Evolutionary conservation across 2,797 vertebrate genomes (phyloP).

Genomic region (Pseudopleuronectes americanus): DNA sequence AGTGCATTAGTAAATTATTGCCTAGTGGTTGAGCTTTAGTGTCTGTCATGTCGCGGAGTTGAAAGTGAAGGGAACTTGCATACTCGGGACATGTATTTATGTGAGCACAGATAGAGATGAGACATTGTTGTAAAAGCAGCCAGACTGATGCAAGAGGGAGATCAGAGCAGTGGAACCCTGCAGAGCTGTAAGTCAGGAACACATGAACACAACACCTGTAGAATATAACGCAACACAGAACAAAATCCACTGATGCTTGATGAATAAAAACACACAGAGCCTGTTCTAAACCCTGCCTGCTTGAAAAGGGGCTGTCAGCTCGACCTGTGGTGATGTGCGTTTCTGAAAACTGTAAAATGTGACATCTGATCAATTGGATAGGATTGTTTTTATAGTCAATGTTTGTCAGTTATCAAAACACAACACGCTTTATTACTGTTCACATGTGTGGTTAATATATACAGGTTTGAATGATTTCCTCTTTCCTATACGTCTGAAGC

Average conservation of each 20-base stretch:
- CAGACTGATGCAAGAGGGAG: slow-evolving; percentile 35
- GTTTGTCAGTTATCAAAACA: too few relatives aligned
- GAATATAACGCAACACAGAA: slow-evolving; percentile 22
- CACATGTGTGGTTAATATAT: too few relatives aligned
- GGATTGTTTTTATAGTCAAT: too few relatives aligned
- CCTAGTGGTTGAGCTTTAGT: slow-evolving; percentile 71
- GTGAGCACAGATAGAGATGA: slow-evolving; percentile 43
- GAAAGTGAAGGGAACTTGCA: slow-evolving; percentile 19
- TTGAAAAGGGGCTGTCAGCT: too few relatives aligned
- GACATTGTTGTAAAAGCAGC: slow-evolving; percentile 40
- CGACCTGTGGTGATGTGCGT: too few relatives aligned
- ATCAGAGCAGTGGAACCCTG: slow-evolving; percentile 5
- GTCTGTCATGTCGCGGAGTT: slow-evolving; percentile 49
- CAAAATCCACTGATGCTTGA: neutral
- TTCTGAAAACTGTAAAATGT: too few relatives aligned
- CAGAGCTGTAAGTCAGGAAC: slow-evolving; percentile 26
- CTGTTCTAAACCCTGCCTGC: too few relatives aligned
- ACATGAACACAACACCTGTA: slow-evolving; percentile 42
- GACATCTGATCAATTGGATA: too few relatives aligned
- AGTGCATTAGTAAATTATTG: slow-evolving; percentile 90
- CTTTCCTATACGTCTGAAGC: too few relatives aligned
- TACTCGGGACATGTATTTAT: slow-evolving; percentile 55
- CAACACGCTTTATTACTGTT: too few relatives aligned
- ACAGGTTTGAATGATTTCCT: too few relatives aligned
- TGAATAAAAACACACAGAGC: too few relatives aligned